Base-by-base conservation (phyloP, 2,888 invertebrate species). In the Venustoraphidia nigricollis region DNA sequence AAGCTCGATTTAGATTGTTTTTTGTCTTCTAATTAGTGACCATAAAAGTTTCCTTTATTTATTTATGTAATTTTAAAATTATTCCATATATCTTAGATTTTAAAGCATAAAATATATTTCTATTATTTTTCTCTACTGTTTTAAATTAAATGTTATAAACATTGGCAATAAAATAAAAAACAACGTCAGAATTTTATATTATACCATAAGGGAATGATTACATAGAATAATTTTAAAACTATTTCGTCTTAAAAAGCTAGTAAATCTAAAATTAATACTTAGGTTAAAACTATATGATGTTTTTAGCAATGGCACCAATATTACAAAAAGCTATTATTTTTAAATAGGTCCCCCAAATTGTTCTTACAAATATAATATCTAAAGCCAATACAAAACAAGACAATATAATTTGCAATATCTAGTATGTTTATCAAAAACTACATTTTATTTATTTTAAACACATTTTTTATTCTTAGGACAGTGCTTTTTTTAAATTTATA, bases 291-390 rank as follows among this genome's bases (percentile, higher is more conserved):
- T 27, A 27, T 27, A 27, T 6, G 27, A 27, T 27, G 27, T 43
- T 43, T 43, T 17, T 39, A 17, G 48, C 50, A 52, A 53, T 54
- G 49, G 48, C 52, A 40, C 46, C 51, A 53, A 52, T 51, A 53
- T 48, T 53, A 53, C 52, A 54, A 56, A 57, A 56, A 53, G 50
- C 56, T 56, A 57, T 57, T 55, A 55, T 57, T 55, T 27, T 27
- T 27, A 54, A 55, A 53, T 60, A 61, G 61, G 61, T 61, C 61
- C 61, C 61, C 58, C 59, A 57, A 58, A 57, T 59, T 59, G 57
- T 60, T 59, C 56, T 60, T 55, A 59, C 59, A 60, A 60, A 59
- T 55, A 54, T 52, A 57, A 54, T 53, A 53, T 53, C 51, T 53
- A 54, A 52, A 49, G 39, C 40, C 40, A 42, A 45, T n/a, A 44